Base-by-base conservation (phyloP, 2,113 vertebrate species). In the Carollia perspicillata region DNA sequence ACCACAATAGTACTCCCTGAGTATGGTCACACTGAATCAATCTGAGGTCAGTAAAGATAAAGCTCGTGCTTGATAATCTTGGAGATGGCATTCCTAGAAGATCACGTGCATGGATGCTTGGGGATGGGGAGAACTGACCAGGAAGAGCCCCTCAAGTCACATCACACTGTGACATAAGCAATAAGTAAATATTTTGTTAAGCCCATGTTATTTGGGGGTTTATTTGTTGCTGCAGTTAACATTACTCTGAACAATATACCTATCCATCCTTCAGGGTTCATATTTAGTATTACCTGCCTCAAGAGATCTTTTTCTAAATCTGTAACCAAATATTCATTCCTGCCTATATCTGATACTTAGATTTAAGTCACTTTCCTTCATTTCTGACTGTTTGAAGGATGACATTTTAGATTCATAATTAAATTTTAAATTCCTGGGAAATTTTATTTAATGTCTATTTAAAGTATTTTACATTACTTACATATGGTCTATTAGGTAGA, bases 371-470 rank as follows among this genome's bases (percentile, higher is more conserved):
- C 49, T 63, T 51, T 85, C 63, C 65, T 79, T 88, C 83, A 66
- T 77, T 90, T 88, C 53, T 90, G 58, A 74, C 49, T 51, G 49
- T 78, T 84, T 53, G 40, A 84, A 49, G 8, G 13, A 42, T 65
- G 49, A 83, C 12, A 79, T 58, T 95, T 96, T 85, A 78, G 37
- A 37, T 93, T 93, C 42, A 86, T 91, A 89, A 89, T 94, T 83
- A 95, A 93, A 85, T 89, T 58, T 79, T 77, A 92, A 86, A 92
- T 74, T 74, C 69, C 51, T 84, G 69, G 28, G 51, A 92, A 92
- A 86, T 20, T 69, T 74, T 83, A 49, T 78, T 84, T 89, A 37
- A 89, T 79, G 68, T 63, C 51, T 96, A 26, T 63, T 92, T n/a
- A n/a, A 47, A 42, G 26, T 75, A 78, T 84, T 95, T 80, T 65